Evolutionary conservation across 1,140 invertebrate species (phyloP).

Genomic region (Habropoda laboriosa): DNA sequence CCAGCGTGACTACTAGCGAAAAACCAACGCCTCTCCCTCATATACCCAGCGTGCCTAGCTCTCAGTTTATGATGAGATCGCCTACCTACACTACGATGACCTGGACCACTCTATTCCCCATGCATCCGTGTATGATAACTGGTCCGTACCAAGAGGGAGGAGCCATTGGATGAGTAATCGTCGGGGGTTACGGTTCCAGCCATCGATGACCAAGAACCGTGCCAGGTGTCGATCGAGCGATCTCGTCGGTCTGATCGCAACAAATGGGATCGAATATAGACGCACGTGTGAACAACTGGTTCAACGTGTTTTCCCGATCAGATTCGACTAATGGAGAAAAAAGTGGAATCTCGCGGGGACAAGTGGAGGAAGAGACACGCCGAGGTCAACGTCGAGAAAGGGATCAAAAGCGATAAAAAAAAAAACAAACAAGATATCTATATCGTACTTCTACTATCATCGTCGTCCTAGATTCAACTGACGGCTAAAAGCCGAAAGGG

Average conservation of each 20-base stretch:
- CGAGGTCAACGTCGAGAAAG: too few species aligned
- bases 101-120: constrained; percentile 92
- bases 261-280: not conserved
- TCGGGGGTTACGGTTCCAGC: constrained; percentile 53
- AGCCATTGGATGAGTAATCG: constrained; percentile 77
- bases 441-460: not conserved
- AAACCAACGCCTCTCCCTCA: constrained; percentile 59
- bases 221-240: constrained; percentile 39
- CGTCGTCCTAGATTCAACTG: constrained; percentile 21
- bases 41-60: constrained; percentile 72
- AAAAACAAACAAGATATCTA: not conserved
- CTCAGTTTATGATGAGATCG: constrained; percentile 86
- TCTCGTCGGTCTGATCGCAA: constrained; percentile 17
- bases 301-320: too few species aligned
- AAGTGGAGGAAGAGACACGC: too few species aligned
- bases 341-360: not conserved
- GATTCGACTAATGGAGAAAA: not conserved
- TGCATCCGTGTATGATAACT: constrained; percentile 91
- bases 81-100: constrained; percentile 90
- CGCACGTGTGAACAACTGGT: not conserved
- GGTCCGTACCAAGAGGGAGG: constrained; percentile 89
- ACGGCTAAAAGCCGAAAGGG: too few species aligned
- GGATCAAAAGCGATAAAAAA: not conserved
- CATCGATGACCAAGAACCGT: constrained; percentile 60
- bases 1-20: constrained; percentile 41